Base-by-base conservation (phyloP, 2,113 vertebrate species). In the Malurus elegans region DNA sequence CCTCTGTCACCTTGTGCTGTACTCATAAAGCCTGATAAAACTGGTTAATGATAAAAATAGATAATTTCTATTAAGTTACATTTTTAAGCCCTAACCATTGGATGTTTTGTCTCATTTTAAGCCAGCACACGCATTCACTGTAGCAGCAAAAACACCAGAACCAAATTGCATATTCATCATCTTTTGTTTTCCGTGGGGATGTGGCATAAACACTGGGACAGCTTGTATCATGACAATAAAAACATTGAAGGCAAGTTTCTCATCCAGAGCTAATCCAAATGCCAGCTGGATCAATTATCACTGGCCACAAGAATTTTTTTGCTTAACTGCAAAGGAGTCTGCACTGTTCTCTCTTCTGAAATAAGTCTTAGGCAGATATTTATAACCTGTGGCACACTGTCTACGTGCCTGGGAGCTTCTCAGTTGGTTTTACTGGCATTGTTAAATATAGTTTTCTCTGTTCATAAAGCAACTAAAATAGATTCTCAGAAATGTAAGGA, bases 361-460 rank as follows among this genome's bases (percentile, higher is more conserved):
- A 44, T 44, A 87, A 89, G 72, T 62, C 73, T 45, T 16, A 13
- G 47, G 69, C 47, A 65, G 84, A 79, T 90, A 92, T 96, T 95
- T 95, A 92, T 92, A 97, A 90, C 62, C 60, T 60, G 82, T 61
- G 69, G 20, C 71, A 61, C 40, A 42, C 23, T 54, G 23, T 47
- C 73, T 93, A 87, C 67, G 56, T 85, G 92, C 36, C 83, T 47
- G 69, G 45, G 60, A 92, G 40, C 78, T 14, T 47, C 90, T 79
- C n/a, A 9, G 38, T 57, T 79, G 89, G 80, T 65, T 96, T 96
- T 95, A 90, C 61, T 82, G 57, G 24, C 60, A 29, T n/a, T 76
- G 76, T 88, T 94, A 96, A 90, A 94, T 79, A 87, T 6, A 76
- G 50, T 58, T 86, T 90, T 76, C 29, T 50, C 47, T 76, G 44